Percentiles rank a stretch among this genome's conserved stretches.
Evolutionary conservation across 2,797 vertebrate species (phyloP).

Genomic region (Poeciliopsis gracilis): DNA sequence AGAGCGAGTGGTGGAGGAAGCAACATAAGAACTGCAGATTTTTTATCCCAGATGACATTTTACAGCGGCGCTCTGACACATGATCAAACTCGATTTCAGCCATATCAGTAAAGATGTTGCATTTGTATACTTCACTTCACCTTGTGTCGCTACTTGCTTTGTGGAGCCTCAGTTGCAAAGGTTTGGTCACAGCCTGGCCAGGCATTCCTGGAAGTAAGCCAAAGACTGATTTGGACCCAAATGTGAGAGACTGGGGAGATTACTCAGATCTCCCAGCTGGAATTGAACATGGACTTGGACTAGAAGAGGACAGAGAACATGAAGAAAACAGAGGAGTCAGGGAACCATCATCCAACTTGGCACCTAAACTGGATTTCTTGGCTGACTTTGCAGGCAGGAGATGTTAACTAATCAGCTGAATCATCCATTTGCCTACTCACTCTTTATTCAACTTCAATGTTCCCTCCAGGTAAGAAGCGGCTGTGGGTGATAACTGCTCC

Average conservation of each 20-base stretch:
- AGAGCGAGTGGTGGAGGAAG: constrained; percentile 8
- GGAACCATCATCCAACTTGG: constrained; percentile 41
- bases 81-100: constrained; percentile 19
- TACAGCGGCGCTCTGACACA: constrained; percentile 34
- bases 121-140: constrained; percentile 23
- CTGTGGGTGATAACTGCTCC: constrained; percentile 84
- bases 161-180: constrained; percentile 62
- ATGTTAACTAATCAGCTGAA: constrained; percentile 3
- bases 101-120: constrained; percentile 62
- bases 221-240: constrained; percentile 66
- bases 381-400: constrained; percentile 76
- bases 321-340: constrained; percentile 35
- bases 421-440: neutral
- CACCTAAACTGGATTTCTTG: constrained; percentile 77
- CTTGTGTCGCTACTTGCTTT: constrained; percentile 65
- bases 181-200: constrained; percentile 46
- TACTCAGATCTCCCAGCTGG: constrained; percentile 66
- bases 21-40: constrained; percentile 16
- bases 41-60: constrained; percentile 20
- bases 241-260: constrained; percentile 73
- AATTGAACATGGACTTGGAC: constrained; percentile 48
- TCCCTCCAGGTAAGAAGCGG: constrained; percentile 73
- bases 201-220: constrained; percentile 44
- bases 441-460: neutral
- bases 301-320: constrained; percentile 42